Percentiles rank a stretch among this genome's conserved stretches.
These are phyloP conservation scores for Botia almorhae DNA, from an alignment of 2,797 vertebrate species.

Conservation along the genomic window DNA sequence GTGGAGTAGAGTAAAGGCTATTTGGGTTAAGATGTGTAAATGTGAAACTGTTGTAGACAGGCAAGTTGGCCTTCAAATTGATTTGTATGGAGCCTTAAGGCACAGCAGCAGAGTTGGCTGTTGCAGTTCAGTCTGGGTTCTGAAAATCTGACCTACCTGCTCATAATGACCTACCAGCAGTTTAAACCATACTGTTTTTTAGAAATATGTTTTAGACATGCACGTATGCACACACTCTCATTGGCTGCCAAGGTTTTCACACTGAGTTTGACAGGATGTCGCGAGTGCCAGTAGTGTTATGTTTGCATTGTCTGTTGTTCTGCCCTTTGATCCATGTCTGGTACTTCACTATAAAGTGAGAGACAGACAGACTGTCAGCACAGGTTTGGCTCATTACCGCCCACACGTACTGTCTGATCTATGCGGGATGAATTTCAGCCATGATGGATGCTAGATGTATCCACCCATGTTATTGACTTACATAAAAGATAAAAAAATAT, in stretches of 20 bases:
- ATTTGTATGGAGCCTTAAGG: conserved; percentile 12
- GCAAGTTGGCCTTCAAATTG: conserved; percentile 1
- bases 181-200: neutral
- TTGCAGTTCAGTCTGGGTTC: neutral
- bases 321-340: conserved; percentile 44
- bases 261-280: conserved; percentile 41
- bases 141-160: neutral
- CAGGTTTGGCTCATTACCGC: conserved; percentile 4
- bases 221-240: neutral
- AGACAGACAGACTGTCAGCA: conserved; percentile 47
- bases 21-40: neutral
- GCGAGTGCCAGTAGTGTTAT: conserved; percentile 42
- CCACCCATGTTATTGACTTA: conserved; percentile 33
- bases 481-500: conserved; percentile 1
- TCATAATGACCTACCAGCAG: neutral
- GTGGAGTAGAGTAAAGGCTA: conserved; percentile 1
- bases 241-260: conserved; percentile 6
- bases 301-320: conserved; percentile 54
- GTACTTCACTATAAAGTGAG: conserved; percentile 21
- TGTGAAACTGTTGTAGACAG: conserved; percentile 6
- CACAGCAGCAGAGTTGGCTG: neutral
- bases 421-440: conserved; percentile 22
- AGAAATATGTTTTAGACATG: conserved; percentile 2
- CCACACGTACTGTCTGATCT: conserved; percentile 14
- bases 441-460: conserved; percentile 12